A percentile compares a stretch with the other conserved stretches of the same genome.
Evolutionary conservation across 1,140 invertebrate genomes (phyloP).

Genomic region (Drosophila willistoni): DNA sequence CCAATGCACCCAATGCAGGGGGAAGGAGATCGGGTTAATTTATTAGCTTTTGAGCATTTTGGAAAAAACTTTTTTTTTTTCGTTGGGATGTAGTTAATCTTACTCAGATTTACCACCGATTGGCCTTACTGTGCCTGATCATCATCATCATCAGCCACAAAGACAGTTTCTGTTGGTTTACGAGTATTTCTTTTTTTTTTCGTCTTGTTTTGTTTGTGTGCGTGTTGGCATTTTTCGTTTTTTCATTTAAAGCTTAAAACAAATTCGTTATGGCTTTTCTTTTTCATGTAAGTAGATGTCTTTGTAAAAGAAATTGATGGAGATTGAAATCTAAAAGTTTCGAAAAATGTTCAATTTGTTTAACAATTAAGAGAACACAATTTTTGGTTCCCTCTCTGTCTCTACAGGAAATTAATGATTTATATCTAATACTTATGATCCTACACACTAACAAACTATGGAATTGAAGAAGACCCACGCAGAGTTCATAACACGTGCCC

Average conservation of each 20-base stretch:
- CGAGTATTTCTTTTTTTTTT: not conserved
- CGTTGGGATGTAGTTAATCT: conserved; percentile 55
- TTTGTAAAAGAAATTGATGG: conserved; percentile 37
- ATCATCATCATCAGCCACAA: conserved; percentile 45
- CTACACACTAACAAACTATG: not conserved
- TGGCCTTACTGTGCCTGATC: too few species aligned
- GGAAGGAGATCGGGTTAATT: conserved; percentile 44
- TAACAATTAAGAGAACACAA: conserved; percentile 5
- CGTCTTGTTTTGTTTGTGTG: conserved; percentile 12
- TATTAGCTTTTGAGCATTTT: conserved; percentile 72
- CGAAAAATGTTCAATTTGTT: conserved; percentile 2
- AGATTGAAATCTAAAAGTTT: conserved; percentile 21
- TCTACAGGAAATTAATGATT: conserved; percentile 9
- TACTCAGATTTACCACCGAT: conserved; percentile 60
- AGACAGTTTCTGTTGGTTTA: conserved; percentile 26
- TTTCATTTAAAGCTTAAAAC: conserved; percentile 35
- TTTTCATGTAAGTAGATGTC: conserved; percentile 22
- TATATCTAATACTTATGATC: conserved; percentile 13
- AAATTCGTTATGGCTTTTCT: conserved; percentile 61
- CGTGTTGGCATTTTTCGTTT: conserved; percentile 62
- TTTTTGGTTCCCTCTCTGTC: not conserved
- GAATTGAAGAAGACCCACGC: conserved; percentile 32
- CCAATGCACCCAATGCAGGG: conserved; percentile 14
- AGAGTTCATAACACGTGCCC: conserved; percentile 42
- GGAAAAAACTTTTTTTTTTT: conserved; percentile 21